These are phyloP conservation scores for Arrhopalites spinosus DNA, from an alignment of 2,888 invertebrate species.

Conservation along the genomic window DNA sequence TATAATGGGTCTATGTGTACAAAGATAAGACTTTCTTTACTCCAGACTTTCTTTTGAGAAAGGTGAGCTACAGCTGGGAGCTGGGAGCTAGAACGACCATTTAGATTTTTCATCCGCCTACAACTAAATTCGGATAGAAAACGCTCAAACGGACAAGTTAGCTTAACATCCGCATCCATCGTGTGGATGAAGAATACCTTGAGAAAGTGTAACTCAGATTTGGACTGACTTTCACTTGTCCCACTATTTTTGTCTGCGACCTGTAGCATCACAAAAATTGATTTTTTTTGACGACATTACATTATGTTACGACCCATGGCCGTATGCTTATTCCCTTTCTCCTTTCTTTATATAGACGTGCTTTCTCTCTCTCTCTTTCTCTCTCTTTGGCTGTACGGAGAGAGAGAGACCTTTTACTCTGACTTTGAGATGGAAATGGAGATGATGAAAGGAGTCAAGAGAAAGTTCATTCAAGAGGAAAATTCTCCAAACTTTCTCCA, in stretches of 20 bases:
- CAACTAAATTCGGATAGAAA: neutral
- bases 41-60: too few species aligned
- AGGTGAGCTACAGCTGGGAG: too few species aligned
- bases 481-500: too few species aligned
- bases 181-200: neutral
- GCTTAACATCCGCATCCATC: neutral
- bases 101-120: neutral
- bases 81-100: too few species aligned
- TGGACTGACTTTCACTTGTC: slow-evolving; percentile 15
- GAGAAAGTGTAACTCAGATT: slow-evolving; percentile 14
- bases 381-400: neutral
- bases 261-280: slow-evolving; percentile 20
- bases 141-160: neutral
- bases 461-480: too few species aligned
- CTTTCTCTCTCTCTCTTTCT: neutral
- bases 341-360: neutral
- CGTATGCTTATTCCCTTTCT: too few species aligned
- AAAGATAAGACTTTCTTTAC: neutral
- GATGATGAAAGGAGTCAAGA: too few species aligned
- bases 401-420: too few species aligned
- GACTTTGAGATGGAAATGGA: too few species aligned
- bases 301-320: neutral
- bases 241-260: neutral
- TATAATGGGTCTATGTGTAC: neutral
- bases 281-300: slow-evolving; percentile 21